phyloP scores from a whole-genome alignment of 2,888 invertebrate species.

The Caenorhabditis auriculariae region DNA sequence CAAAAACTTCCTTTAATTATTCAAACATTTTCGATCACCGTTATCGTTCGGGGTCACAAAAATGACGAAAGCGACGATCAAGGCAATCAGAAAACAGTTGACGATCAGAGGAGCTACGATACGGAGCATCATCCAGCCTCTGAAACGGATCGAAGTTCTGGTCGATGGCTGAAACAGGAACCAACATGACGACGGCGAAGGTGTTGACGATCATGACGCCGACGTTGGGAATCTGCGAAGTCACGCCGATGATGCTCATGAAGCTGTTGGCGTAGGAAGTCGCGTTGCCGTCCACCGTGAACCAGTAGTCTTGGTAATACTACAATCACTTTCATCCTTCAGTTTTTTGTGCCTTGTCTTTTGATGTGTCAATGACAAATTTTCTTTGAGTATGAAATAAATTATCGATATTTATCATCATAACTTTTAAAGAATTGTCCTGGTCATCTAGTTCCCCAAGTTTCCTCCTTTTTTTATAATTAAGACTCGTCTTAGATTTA shows the following conservation, averaged over 20 bases:
- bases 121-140: conserved; percentile 83
- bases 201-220: conserved; percentile 74
- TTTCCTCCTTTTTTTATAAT: too few species aligned
- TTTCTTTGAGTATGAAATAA: too few species aligned
- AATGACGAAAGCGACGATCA: conserved; percentile 66
- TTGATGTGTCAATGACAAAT: too few species aligned
- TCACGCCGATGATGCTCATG: conserved; percentile 82
- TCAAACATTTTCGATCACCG: background rate
- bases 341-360: background rate
- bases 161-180: background rate
- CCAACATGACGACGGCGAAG: conserved; percentile 46
- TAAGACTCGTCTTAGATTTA: too few species aligned
- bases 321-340: conserved; percentile 33
- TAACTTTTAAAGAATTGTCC: too few species aligned
- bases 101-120: conserved; percentile 71
- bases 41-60: conserved; percentile 61
- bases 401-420: too few species aligned
- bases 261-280: conserved; percentile 75
- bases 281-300: conserved; percentile 64
- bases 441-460: too few species aligned
- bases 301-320: conserved; percentile 81
- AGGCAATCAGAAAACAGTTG: conserved; percentile 63
- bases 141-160: conserved; percentile 10
- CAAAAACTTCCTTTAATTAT: conserved; percentile 1
- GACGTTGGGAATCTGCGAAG: conserved; percentile 89